A percentile compares a stretch with the other conserved stretches of the same genome.
Evolutionary conservation across 2,888 invertebrate genomes (phyloP).

Genomic region (Coleophora flavipennella): DNA sequence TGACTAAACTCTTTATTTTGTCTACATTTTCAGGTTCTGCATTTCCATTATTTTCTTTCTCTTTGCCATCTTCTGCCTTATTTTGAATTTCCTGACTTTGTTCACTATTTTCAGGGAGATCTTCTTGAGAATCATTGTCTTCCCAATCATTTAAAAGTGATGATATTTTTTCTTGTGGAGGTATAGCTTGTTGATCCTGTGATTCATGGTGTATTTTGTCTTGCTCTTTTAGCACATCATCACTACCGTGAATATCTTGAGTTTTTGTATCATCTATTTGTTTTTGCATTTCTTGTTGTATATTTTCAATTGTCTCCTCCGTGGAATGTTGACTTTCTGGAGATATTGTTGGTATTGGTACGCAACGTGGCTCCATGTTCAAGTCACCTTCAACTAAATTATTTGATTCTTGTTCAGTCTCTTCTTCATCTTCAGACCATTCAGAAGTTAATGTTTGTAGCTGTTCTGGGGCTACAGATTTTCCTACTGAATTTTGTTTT

Average conservation of each 20-base stretch:
- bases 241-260: conserved; percentile 10
- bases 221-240: conserved; percentile 24
- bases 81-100: neutral
- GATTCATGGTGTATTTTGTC: conserved; percentile 9
- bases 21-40: conserved; percentile 30
- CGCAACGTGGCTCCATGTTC: neutral
- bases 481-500: no score
- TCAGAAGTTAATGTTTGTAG: conserved; percentile 43
- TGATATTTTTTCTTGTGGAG: conserved; percentile 42
- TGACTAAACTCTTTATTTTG: conserved; percentile 59
- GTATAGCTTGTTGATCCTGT: conserved; percentile 15
- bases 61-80: neutral
- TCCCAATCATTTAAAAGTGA: conserved; percentile 66
- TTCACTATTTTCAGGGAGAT: conserved; percentile 12
- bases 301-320: conserved; percentile 64
- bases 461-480: conserved; percentile 25
- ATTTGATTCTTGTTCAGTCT: conserved; percentile 12
- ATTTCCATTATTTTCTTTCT: neutral
- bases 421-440: conserved; percentile 49
- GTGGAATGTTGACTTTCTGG: conserved; percentile 19
- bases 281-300: conserved; percentile 60
- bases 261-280: conserved; percentile 19
- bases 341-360: conserved; percentile 1
- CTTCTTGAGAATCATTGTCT: conserved; percentile 61
- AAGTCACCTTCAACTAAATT: no score